Conservation (phyloP, 2,888 invertebrate genomes). For the Andrena bicolor region DNA sequence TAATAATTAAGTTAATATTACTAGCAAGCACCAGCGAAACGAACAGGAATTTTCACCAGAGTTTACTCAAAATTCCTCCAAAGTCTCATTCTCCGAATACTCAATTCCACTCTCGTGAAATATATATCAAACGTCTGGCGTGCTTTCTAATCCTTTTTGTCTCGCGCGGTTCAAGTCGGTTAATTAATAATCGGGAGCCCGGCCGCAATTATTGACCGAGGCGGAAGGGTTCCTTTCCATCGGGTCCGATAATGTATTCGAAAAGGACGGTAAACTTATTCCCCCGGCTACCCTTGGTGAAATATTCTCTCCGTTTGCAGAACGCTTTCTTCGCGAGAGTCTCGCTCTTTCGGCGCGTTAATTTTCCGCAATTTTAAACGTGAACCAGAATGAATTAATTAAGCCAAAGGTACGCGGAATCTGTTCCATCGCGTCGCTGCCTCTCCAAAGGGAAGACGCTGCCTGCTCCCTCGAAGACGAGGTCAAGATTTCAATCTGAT, state of each 20-base stretch:
- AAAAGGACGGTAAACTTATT: conserved; percentile 41
- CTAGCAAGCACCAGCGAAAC: too few species aligned
- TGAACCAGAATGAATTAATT: conserved; percentile 59
- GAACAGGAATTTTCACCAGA: too few species aligned
- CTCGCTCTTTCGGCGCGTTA: conserved; percentile 19
- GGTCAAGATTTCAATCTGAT: conserved; percentile 63
- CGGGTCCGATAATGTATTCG: conserved; percentile 44
- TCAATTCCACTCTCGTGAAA: not conserved
- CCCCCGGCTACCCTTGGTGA: conserved; percentile 39
- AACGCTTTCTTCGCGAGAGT: conserved; percentile 15
- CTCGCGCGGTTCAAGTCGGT: not conserved
- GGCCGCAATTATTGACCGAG: conserved; percentile 37
- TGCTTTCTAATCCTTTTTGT: not conserved
- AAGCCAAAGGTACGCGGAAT: conserved; percentile 55
- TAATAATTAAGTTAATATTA: too few species aligned
- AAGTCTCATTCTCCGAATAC: not conserved
- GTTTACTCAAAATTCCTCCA: too few species aligned
- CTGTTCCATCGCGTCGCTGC: conserved; percentile 12
- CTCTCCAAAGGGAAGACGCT: conserved; percentile 21
- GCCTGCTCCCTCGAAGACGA: conserved; percentile 12
- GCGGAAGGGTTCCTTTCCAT: not conserved
- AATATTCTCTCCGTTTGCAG: conserved; percentile 57
- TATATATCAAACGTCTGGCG: not conserved
- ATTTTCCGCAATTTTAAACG: conserved; percentile 36
- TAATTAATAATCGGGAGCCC: conserved; percentile 32